phyloP scores from a whole-genome alignment of 1,140 invertebrate genomes.

The Cydia amplana region DNA sequence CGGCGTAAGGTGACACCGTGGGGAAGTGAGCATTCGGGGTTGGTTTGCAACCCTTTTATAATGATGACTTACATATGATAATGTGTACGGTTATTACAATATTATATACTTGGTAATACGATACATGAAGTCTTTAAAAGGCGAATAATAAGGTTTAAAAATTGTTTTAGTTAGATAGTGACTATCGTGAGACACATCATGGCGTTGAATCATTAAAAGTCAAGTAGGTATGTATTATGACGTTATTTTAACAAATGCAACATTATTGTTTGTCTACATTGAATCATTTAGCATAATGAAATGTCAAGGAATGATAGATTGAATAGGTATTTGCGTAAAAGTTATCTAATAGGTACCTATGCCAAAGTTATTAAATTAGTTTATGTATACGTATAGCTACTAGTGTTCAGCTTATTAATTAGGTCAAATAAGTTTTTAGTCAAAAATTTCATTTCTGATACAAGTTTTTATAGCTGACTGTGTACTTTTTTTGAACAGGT shows the following conservation, averaged over 20 bases:
- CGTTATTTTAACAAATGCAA: too few species aligned
- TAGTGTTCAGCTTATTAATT: too few species aligned
- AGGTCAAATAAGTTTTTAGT: too few species aligned
- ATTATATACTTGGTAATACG: constrained; percentile 39
- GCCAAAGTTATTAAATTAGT: too few species aligned
- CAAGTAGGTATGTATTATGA: neutral
- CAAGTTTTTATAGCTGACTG: too few species aligned
- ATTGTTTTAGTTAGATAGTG: neutral
- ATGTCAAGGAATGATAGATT: neutral
- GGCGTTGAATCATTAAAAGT: neutral
- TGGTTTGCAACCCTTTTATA: constrained; percentile 48
- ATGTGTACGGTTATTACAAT: constrained; percentile 4
- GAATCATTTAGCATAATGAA: neutral
- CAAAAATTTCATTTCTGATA: too few species aligned
- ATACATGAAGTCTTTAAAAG: constrained; percentile 34
- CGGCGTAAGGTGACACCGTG: constrained; percentile 74
- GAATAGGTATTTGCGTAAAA: neutral
- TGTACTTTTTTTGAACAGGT: too few species aligned
- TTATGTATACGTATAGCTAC: too few species aligned
- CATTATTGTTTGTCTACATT: neutral
- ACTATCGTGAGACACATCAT: constrained; percentile 32
- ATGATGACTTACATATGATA: constrained; percentile 20
- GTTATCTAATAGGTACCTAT: too few species aligned
- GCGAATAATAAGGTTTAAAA: neutral
- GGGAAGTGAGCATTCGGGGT: constrained; percentile 62